Evolutionary conservation across 2,113 vertebrate genomes (phyloP), one percentile per base, ranked within the genome.

Genomic region (Pseudorhombus dupliciocellatus): DNA sequence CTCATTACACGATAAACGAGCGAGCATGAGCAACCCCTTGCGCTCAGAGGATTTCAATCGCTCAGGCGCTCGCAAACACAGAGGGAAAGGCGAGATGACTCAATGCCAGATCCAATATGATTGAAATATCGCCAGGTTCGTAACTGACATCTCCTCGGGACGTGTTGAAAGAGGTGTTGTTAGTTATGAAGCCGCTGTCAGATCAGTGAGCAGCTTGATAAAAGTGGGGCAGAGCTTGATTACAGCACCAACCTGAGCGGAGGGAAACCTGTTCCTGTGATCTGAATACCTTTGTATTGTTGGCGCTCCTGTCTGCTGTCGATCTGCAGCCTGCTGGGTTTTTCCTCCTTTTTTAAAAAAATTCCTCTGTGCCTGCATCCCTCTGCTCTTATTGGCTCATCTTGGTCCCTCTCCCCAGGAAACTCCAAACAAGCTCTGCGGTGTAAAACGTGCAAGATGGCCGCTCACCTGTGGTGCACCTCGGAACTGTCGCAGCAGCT

Each of bases 361-460:
- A 37, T 37, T 12, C 34, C 34, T 37, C 11, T 0, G 34, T 37
- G 34, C 4, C 34, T 11, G 34, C 9, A 4, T 2, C 22, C 42
- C 31, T 64, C 26, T 66, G 30, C 30, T 64, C 55, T 78, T 51
- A 84, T 64, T 67, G 34, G 65, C 25, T 30, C 6, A 1, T 73
- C 48, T 83, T 70, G 51, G 12, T 67, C 25, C 21, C 48, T 78
- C 70, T 59, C 68, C 69, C 37, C 80, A 97, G 96, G 96, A 75
- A 96, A 96, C 88, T 97, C 96, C 70, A 97, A 96, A 89, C 96
- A 96, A 86, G 96, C 95, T 46, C 86, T 97, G 67, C 93, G 95
- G 25, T 97, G 96, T 89, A 96, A 95, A 89, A 94, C 92, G 0
- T 97, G 96, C 91, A 97, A 96, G 87, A 92, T 94, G 69, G 94